These are phyloP conservation scores for Cyprinodon variegatus DNA, from an alignment of 2,113 vertebrate species.

Conservation along the genomic window DNA sequence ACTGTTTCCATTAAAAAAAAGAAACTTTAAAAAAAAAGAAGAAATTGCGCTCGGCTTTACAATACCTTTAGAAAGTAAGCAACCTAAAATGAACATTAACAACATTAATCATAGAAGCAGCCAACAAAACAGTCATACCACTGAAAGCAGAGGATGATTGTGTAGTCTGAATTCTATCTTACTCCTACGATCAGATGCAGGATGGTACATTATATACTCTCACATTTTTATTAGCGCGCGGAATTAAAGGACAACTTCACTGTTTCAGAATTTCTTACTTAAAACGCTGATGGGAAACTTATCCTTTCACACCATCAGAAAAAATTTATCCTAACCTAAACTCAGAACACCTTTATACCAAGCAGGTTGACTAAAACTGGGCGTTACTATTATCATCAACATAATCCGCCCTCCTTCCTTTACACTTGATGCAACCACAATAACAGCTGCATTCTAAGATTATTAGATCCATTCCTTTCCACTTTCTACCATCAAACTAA, in stretches of 20 bases:
- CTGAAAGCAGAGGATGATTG: slow-evolving; percentile 69
- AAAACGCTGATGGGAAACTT: slow-evolving; percentile 59
- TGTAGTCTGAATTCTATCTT: slow-evolving; percentile 76
- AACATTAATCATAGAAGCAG: slow-evolving; percentile 68
- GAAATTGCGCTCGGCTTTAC: slow-evolving; percentile 76
- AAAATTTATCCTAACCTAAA: slow-evolving; percentile 10
- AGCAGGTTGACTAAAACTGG: slow-evolving; percentile 6
- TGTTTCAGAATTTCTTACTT: slow-evolving; percentile 8
- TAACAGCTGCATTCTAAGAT: slow-evolving; percentile 17
- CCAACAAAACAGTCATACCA: slow-evolving; percentile 69
- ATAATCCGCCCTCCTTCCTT: slow-evolving; percentile 1
- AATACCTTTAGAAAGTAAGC: slow-evolving; percentile 73
- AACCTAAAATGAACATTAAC: slow-evolving; percentile 77
- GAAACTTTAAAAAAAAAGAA: slow-evolving; percentile 42
- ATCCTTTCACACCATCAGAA: slow-evolving; percentile 23
- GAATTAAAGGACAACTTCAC: not conserved
- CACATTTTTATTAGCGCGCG: not conserved
- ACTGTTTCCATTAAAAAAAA: slow-evolving; percentile 51
- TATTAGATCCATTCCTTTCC: slow-evolving; percentile 19
- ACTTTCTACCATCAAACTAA: slow-evolving; percentile 24
- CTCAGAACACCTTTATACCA: slow-evolving; percentile 3
- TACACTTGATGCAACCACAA: slow-evolving; percentile 29
- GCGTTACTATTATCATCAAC: slow-evolving; percentile 23
- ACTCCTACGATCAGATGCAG: slow-evolving; percentile 40
- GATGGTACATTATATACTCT: slow-evolving; percentile 10